A percentile compares a stretch with the other conserved stretches of the same genome.
Conservation (phyloP, 2,888 invertebrate genomes). For the Diarsia mendica region DNA sequence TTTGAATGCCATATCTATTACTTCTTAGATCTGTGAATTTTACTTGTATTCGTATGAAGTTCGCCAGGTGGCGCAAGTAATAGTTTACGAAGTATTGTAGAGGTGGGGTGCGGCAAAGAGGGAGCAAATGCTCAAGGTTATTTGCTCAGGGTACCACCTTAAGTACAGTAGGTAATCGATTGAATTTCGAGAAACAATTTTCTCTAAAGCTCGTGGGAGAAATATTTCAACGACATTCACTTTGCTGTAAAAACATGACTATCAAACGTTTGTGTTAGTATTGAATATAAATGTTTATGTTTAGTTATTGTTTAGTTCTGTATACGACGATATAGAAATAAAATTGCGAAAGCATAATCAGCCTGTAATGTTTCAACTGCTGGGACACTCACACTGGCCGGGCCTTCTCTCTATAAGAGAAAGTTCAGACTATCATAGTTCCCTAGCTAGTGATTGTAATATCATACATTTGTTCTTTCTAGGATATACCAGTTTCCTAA, state of each 20-base stretch:
- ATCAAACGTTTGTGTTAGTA: not conserved
- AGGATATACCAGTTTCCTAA: not conserved
- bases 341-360: not conserved
- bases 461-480: not conserved
- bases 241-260: slow-evolving; percentile 12
- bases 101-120: no score
- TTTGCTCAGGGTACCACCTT: no score
- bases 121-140: no score
- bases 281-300: not conserved
- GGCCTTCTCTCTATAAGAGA: not conserved
- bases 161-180: not conserved
- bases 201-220: not conserved
- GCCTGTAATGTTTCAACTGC: not conserved
- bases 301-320: no score
- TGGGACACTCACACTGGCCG: not conserved
- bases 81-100: no score
- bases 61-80: no score
- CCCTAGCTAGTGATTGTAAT: no score
- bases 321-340: not conserved
- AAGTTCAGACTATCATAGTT: not conserved
- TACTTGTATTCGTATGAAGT: no score
- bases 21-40: no score
- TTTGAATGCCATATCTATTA: no score
- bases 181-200: slow-evolving; percentile 7
- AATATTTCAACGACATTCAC: not conserved